phyloP scores from a whole-genome alignment of 2,113 vertebrate species.

The Apaloderma vittatum region DNA sequence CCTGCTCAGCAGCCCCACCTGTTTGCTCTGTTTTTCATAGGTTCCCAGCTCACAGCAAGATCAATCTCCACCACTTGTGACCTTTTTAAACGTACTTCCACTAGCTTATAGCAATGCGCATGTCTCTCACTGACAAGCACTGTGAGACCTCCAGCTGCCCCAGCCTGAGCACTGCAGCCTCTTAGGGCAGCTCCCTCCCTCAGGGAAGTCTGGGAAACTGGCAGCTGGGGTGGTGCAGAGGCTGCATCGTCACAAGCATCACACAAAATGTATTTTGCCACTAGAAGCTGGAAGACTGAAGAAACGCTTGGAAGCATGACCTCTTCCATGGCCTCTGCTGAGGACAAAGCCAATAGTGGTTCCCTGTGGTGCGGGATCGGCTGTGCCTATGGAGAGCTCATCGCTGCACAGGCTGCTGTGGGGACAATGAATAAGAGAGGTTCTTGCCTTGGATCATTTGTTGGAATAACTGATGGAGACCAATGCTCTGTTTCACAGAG shows the following conservation, averaged over 20 bases:
- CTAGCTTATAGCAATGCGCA: background rate
- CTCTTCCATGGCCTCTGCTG: background rate
- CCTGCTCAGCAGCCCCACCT: background rate
- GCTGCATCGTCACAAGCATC: background rate
- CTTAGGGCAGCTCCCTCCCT: background rate
- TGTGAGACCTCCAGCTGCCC: accelerated
- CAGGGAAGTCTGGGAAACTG: background rate
- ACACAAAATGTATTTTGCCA: accelerated
- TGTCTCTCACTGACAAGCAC: accelerated
- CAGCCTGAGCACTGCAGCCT: accelerated
- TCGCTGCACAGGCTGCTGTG: background rate
- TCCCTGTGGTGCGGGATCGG: background rate
- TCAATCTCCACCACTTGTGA: background rate
- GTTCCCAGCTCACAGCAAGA: background rate
- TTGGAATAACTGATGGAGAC: background rate
- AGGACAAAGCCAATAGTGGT: background rate
- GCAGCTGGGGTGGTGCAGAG: background rate
- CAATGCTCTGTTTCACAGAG: background rate
- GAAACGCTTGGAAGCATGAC: accelerated
- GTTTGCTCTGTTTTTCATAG: background rate
- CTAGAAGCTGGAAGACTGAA: background rate
- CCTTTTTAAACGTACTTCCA: background rate
- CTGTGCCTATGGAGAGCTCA: accelerated
- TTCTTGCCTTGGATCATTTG: background rate
- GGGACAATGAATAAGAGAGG: background rate